Percentiles rank a stretch among this genome's conserved stretches.
phyloP scores from a whole-genome alignment of 2,797 vertebrate genomes.

The Tympanoctomys barrerae region DNA sequence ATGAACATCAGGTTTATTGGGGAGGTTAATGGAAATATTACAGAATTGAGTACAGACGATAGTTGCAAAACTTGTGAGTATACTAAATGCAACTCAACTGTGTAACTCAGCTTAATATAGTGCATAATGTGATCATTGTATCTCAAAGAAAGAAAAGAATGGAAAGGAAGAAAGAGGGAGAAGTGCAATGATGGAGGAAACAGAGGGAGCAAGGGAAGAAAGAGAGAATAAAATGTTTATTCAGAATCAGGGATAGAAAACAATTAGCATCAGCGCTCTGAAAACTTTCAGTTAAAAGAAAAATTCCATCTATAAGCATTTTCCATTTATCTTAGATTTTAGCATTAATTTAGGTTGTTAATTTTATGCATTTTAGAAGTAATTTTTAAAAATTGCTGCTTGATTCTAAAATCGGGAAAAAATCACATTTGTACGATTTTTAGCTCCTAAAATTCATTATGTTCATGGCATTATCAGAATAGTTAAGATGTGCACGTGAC shows the following conservation, averaged over 20 bases:
- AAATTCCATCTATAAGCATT: slow-evolving; percentile 53
- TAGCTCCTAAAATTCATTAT: background rate
- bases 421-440: slow-evolving; percentile 16
- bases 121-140: background rate
- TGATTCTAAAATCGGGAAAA: slow-evolving; percentile 28
- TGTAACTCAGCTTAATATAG: background rate
- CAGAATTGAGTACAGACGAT: background rate
- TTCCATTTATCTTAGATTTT: slow-evolving; percentile 66
- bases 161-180: background rate
- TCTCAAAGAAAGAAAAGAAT: background rate
- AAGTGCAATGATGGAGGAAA: background rate
- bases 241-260: slow-evolving; percentile 4
- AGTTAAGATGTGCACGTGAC: slow-evolving; percentile 50
- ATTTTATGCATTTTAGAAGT: background rate
- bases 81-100: background rate
- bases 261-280: slow-evolving; percentile 49
- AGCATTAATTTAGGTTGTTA: background rate
- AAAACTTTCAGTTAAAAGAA: slow-evolving; percentile 67
- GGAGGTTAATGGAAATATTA: background rate
- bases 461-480: slow-evolving; percentile 68
- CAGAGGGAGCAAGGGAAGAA: background rate
- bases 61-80: background rate
- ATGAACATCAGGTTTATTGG: background rate
- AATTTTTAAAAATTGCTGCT: slow-evolving; percentile 57
- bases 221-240: slow-evolving; percentile 55